Evolutionary conservation across 1,140 invertebrate species (phyloP), one percentile per base, ranked within the genome.

Genomic region (Triops longicaudatus): DNA sequence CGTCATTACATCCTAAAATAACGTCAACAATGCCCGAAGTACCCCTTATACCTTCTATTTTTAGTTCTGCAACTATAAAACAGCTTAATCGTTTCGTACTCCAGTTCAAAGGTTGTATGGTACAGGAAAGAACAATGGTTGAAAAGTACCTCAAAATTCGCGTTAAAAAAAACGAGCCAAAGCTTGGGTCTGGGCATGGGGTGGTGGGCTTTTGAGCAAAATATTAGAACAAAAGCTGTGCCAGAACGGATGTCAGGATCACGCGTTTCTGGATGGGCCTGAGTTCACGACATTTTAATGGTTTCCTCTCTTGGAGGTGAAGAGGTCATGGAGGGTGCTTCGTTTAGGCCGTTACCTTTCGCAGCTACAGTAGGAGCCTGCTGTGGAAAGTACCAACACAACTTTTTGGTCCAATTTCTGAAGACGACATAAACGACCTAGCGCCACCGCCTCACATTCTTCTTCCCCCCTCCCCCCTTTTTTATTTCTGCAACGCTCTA

Each of bases 341-440:
- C 22, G 50, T 14, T 63, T 63, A n/a, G 14, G 50, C 50, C 22
- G 50, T 63, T 63, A 63, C 50, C 50, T 63, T 63, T 63, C 50
- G 17, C 50, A 63, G 50, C 50, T 63, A 37, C 31, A 7, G 31
- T 37, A 63, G 50, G 50, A 63, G 50, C 50, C 50, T 63, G 50
- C 50, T 63, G 31, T 37, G 50, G 50, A 10, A 63, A 63, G 50
- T 63, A 63, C 50, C 50, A 63, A 63, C 50, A 63, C 31, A 37
- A 37, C 14, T 22, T 63, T 63, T 63, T 63, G 50, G 50, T 63
- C 50, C 50, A 63, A 63, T 63, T 63, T 63, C 50, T 63, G 50
- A 63, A 17, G 50, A 63, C 50, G 50, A 63, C 50, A 63, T 63
- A 63, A 63, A 63, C n/a, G 50, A 63, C 50, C 50, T 63, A 63